These are phyloP conservation scores for Acanthosepion esculentum DNA, from an alignment of 2,888 invertebrate species.

Conservation along the genomic window DNA sequence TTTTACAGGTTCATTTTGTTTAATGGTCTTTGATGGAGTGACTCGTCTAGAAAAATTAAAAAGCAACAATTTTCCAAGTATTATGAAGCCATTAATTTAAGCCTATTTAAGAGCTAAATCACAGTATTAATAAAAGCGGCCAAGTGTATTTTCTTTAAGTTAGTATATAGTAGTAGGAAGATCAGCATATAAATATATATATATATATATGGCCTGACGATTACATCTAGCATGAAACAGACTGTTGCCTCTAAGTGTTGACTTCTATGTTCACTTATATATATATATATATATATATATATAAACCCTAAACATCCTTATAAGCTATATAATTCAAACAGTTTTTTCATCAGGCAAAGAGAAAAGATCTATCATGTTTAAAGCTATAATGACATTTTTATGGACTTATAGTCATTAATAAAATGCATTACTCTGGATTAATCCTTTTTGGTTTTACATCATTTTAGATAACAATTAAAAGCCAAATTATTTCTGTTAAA, in stretches of 20 bases:
- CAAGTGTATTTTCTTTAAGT: not conserved
- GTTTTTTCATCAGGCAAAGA: not conserved
- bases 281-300: no score
- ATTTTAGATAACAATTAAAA: no score
- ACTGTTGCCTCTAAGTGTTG: no score
- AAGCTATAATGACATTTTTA: no score
- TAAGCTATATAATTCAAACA: not conserved
- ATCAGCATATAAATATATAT: not conserved
- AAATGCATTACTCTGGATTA: no score
- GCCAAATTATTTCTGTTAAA: no score
- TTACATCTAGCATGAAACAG: no score
- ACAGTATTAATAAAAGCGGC: not conserved
- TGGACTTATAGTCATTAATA: no score
- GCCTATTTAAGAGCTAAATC: not conserved
- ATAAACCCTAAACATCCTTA: not conserved
- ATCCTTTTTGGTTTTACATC: no score
- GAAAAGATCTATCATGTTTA: no score
- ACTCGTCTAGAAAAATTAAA: conserved; percentile 59
- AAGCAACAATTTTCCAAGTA: conserved; percentile 25
- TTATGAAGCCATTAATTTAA: not conserved
- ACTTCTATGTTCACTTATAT: no score
- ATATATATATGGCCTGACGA: no score
- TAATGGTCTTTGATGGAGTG: conserved; percentile 71
- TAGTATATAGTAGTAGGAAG: not conserved
- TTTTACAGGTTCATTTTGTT: conserved; percentile 66